phyloP scores from a whole-genome alignment of 2,797 vertebrate genomes.

The Apodemus agrarius region DNA sequence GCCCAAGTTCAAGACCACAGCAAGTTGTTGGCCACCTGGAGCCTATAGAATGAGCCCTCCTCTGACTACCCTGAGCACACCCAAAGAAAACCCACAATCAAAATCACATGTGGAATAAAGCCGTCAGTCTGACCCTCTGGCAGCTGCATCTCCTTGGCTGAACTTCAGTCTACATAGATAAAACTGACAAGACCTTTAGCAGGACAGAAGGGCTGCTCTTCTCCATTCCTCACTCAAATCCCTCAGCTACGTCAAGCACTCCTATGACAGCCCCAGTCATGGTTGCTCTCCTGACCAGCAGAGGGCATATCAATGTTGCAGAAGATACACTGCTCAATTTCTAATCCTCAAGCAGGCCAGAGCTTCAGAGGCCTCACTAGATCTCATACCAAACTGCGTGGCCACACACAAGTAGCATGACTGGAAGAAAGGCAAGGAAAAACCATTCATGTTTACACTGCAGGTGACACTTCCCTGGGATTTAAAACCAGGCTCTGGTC shows the following conservation, averaged over 20 bases:
- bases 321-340: background rate
- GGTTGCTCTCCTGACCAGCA: background rate
- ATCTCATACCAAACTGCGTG: background rate
- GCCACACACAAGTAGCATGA: background rate
- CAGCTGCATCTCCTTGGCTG: background rate
- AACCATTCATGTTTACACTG: background rate
- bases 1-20: background rate
- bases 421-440: background rate
- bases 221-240: background rate
- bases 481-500: background rate
- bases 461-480: background rate
- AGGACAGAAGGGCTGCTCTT: background rate
- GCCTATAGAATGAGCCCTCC: background rate
- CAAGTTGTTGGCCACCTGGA: background rate
- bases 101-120: background rate
- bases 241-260: background rate
- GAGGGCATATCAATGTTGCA: background rate
- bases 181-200: background rate
- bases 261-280: background rate
- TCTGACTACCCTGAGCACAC: background rate
- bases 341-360: background rate
- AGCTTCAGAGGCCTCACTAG: background rate
- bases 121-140: background rate
- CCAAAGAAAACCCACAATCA: background rate
- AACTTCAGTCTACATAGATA: background rate